Evolutionary conservation across 2,797 vertebrate species (phyloP), one percentile per base, ranked within the genome.

Genomic region (Crax fasciolata): DNA sequence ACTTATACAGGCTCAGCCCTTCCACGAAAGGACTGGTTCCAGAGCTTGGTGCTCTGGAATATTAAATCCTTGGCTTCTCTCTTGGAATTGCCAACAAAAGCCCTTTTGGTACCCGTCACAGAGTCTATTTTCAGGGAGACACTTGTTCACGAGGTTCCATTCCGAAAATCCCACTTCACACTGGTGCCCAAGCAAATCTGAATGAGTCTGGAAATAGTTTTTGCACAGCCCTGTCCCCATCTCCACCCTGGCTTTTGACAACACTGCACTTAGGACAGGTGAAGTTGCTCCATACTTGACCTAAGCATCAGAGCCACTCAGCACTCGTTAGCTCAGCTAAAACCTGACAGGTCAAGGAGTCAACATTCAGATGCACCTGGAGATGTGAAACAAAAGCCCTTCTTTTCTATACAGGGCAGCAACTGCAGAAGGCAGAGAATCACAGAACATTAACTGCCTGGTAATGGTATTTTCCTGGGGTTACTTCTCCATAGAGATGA

Each of bases 381-480:
- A 93, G 84, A 58, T n/a, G 67, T 6, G 59, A 79, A 94, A 77
- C 73, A 93, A 94, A 86, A 43, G 41, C 46, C 65, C 25, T 81
- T 32, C 55, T 83, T 73, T 88, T 46, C 72, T 76, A 83, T n/a
- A 10, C 3, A 78, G 30, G 63, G 23, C n/a, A 88, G 58, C 0
- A 0, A 18, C 2, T 1, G 5, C 51, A 55, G 67, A 85, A 46
- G 0, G 1, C 30, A 85, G 57, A 85, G 83, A 93, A 58, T 5
- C 49, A 72, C 52, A 71, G 38, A 62, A 10, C 52, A 80, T 32
- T 48, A 76, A 68, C 1, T 84, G 61, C 24, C 58, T 55, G 21
- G n/a, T 32, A 58, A 85, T 12, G 16, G 4, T 13, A 8, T 87
- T 66, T 80, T 66, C 48, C 65, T 43, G 59, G 32, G 17, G 73